Base-by-base conservation (phyloP, 2,888 invertebrate species). In the Alloplasta piceator region DNA sequence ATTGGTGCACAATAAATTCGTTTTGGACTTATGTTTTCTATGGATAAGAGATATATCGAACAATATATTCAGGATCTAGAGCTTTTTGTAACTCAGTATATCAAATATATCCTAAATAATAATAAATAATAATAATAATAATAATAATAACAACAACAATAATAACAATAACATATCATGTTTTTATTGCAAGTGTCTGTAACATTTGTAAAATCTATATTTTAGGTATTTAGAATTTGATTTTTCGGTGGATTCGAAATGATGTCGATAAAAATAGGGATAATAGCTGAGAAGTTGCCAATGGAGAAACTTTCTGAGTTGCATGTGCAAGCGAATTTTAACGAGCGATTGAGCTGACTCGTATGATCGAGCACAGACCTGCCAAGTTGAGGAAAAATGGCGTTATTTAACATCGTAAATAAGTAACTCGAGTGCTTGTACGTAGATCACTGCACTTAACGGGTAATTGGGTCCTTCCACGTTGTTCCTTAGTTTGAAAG, bases 401-500 rank as follows among this genome's bases (percentile, higher is more conserved):
- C 85, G 85, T 86, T 82, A 88, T 89, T 88, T 85, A 55, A 82
- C 83, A 82, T 87, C 84, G 87, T 89, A 89, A 89, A 89, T 88
- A 88, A 83, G 90, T 84, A 89, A 90, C 73, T 50, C 74, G 88
- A 90, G 78, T 52, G 36, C 55, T 26, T 9, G 50, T 52, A 50
- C 26, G n/a, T 12, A 10, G 50, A 80, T 70, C 73, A 74, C 82
- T 83, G 63, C 46, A 63, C 64, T 81, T 85, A 85, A 83, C 76
- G 78, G 77, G 82, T 88, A 89, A 89, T 87, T 88, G 86, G 84
- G 85, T 85, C 86, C 86, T 88, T 86, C 82, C 48, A 75, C 26
- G 61, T 26, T 26, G 3, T 26, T 26, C 26, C 26, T 26, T 26
- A 26, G 26, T 26, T 26, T 88, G 88, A 86, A 84, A 79, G 74